phyloP scores from a whole-genome alignment of 92 coral and sea anemone species.

The Epizoanthus scotinus region DNA sequence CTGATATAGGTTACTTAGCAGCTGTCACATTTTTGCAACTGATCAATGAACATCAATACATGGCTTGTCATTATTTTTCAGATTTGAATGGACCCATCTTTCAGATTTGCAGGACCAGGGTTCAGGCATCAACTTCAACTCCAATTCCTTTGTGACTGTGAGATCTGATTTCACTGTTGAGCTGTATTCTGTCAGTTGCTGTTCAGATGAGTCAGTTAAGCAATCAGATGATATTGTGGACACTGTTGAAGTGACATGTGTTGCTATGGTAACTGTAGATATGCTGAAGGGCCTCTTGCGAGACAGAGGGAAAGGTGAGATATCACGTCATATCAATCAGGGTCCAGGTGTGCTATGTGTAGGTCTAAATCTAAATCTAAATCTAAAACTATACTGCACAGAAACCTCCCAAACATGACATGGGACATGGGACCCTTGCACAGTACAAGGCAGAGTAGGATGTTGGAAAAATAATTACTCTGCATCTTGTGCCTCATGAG shows the following conservation, averaged over 20 bases:
- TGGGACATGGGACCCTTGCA: too few relatives aligned
- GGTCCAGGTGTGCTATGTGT: neutral
- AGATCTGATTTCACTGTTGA: constrained; percentile 42
- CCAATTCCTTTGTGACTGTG: constrained; percentile 44
- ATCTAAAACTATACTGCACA: too few relatives aligned
- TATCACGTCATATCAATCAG: neutral
- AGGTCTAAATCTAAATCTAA: too few relatives aligned
- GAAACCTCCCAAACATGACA: too few relatives aligned
- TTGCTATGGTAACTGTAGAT: constrained; percentile 61
- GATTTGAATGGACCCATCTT: constrained; percentile 58
- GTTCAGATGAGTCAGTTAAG: neutral
- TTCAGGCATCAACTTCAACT: neutral
- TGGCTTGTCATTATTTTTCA: constrained; percentile 20
- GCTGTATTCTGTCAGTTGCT: constrained; percentile 22
- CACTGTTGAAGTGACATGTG: constrained; percentile 41
- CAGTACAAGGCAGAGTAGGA: too few relatives aligned
- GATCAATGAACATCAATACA: too few relatives aligned
- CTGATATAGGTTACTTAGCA: too few relatives aligned
- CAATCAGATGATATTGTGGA: neutral
- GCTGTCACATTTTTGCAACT: too few relatives aligned
- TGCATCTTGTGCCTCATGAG: too few relatives aligned
- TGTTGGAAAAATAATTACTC: too few relatives aligned
- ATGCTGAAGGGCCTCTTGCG: constrained; percentile 67
- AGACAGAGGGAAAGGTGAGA: constrained; percentile 86
- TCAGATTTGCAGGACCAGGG: constrained; percentile 24